phyloP scores from a whole-genome alignment of 2,797 vertebrate species.

The Cheirogaleus major region DNA sequence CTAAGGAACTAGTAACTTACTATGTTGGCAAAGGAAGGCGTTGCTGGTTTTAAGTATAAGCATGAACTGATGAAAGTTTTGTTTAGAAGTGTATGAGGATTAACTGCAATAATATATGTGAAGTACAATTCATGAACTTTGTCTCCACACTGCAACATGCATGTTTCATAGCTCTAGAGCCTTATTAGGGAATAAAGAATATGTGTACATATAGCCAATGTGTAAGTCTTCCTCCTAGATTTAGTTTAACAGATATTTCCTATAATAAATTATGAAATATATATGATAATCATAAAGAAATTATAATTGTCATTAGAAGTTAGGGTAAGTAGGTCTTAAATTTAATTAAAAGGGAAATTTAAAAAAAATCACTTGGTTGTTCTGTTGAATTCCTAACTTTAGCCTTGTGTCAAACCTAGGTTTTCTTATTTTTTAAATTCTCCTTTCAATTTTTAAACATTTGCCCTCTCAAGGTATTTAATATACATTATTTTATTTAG shows the following conservation, averaged over 20 bases:
- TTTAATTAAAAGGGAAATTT: not conserved
- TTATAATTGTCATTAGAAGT: not conserved
- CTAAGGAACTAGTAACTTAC: not conserved
- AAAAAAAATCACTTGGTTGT: not conserved
- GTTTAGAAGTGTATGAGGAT: not conserved
- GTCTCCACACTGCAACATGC: not conserved
- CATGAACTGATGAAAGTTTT: not conserved
- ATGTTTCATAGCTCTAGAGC: not conserved
- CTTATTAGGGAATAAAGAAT: not conserved
- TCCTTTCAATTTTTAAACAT: not conserved
- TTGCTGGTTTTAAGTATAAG: not conserved
- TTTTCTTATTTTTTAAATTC: not conserved
- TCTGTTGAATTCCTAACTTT: not conserved
- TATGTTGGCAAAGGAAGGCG: not conserved
- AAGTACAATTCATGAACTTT: not conserved
- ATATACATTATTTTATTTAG: not conserved
- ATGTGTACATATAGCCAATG: not conserved
- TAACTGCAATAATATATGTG: not conserved
- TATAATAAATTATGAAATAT: not conserved
- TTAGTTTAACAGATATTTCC: not conserved
- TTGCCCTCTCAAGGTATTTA: not conserved
- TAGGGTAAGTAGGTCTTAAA: not conserved
- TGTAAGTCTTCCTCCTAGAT: not conserved
- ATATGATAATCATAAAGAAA: not conserved
- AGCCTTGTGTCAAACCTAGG: not conserved